phyloP scores from a whole-genome alignment of 2,888 invertebrate species.

The Trichopoda pennipes region DNA sequence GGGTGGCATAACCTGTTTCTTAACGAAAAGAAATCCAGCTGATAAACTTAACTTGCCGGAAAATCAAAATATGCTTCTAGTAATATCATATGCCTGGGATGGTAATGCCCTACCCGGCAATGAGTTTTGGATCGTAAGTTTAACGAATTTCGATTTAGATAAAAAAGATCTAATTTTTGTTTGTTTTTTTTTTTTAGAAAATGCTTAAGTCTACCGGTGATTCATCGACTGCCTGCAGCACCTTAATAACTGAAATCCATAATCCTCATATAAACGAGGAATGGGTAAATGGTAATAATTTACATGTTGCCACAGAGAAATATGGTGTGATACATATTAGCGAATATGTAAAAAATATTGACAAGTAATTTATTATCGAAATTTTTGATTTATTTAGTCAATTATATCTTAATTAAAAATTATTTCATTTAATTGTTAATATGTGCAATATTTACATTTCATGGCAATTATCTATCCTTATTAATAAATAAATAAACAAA shows the following conservation, averaged over 20 bases:
- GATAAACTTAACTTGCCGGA: constrained; percentile 77
- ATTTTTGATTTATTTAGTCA: neutral
- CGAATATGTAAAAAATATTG: constrained; percentile 73
- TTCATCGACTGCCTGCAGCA: constrained; percentile 84
- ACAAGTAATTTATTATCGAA: constrained; percentile 17
- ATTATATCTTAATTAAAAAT: neutral
- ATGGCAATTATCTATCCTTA: neutral
- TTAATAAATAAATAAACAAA: neutral
- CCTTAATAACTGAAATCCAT: constrained; percentile 83
- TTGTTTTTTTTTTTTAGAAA: constrained; percentile 71
- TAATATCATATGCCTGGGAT: constrained; percentile 88
- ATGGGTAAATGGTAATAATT: constrained; percentile 82
- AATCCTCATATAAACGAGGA: constrained; percentile 82
- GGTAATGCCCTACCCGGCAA: constrained; percentile 88
- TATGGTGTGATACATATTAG: constrained; percentile 78
- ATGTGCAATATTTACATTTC: neutral
- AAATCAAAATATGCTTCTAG: constrained; percentile 82
- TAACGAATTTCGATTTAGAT: neutral
- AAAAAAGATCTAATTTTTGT: neutral
- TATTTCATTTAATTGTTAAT: neutral
- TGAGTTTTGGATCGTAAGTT: constrained; percentile 85
- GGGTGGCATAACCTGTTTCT: constrained; percentile 82
- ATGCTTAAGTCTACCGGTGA: constrained; percentile 81
- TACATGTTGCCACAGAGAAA: constrained; percentile 81
- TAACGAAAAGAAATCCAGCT: constrained; percentile 83